These are phyloP conservation scores for Bombus breviceps DNA, from an alignment of 1,140 invertebrate genomes.

Conservation along the genomic window DNA sequence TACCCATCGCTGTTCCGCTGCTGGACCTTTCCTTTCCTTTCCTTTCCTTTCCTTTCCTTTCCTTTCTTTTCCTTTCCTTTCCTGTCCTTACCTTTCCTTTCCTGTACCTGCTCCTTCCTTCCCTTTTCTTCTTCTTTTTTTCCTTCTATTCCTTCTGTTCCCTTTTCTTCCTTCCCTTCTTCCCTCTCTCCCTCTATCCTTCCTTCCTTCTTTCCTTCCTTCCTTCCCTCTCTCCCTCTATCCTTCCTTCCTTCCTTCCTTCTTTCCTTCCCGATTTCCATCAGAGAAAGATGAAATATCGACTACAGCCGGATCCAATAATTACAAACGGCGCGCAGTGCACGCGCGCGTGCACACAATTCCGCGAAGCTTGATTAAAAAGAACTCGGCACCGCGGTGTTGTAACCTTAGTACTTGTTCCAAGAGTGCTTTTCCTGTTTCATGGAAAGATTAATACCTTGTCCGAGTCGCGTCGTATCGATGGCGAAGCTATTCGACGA, in stretches of 20 bases:
- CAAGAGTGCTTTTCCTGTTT: conserved; percentile 21
- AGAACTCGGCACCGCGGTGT: background rate
- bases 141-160: too few species aligned
- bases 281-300: conserved; percentile 44
- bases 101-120: too few species aligned
- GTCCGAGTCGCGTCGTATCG: background rate
- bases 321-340: conserved; percentile 9
- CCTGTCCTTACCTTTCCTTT: background rate
- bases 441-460: conserved; percentile 13
- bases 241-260: background rate
- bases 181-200: background rate
- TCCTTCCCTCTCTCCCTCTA: too few species aligned
- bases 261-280: background rate
- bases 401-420: conserved; percentile 34
- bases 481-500: background rate
- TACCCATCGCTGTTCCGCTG: background rate
- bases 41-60: background rate
- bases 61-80: too few species aligned
- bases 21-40: background rate
- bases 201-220: too few species aligned
- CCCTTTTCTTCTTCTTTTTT: too few species aligned
- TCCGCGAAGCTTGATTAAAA: conserved; percentile 40
- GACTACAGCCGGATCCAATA: conserved; percentile 36
- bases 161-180: too few species aligned
- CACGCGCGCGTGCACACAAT: background rate